Conservation (phyloP, 2,113 vertebrate genomes). For the Panthera uncia region DNA sequence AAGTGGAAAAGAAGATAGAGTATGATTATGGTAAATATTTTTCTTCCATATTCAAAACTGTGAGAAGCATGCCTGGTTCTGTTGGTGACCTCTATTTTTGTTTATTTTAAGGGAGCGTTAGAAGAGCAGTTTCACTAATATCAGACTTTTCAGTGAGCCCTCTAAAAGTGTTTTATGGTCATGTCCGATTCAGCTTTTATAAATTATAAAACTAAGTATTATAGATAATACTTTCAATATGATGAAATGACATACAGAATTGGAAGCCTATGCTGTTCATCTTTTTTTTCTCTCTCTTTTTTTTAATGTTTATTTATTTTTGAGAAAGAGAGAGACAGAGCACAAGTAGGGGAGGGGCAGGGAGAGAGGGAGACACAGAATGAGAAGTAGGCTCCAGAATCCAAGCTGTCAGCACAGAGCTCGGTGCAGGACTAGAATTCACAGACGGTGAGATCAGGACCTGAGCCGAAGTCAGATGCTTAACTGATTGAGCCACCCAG, state of each 20-base stretch:
- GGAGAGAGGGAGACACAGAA: too few relatives aligned
- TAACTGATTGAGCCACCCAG: too few relatives aligned
- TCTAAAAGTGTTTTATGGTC: slow-evolving; percentile 6
- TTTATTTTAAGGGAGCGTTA: slow-evolving; percentile 33
- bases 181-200: slow-evolving; percentile 24
- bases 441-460: too few relatives aligned
- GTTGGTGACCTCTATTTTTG: background rate
- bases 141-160: background rate
- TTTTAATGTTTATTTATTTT: too few relatives aligned
- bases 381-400: too few relatives aligned
- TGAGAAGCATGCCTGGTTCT: background rate
- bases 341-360: too few relatives aligned
- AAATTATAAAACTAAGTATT: slow-evolving; percentile 31
- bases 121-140: slow-evolving; percentile 10
- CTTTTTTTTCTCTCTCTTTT: too few relatives aligned
- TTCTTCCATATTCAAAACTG: background rate
- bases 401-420: too few relatives aligned
- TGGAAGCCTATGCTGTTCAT: background rate
- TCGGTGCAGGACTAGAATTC: too few relatives aligned
- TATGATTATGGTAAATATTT: slow-evolving; percentile 17
- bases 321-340: too few relatives aligned
- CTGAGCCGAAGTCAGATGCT: too few relatives aligned
- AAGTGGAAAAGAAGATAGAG: background rate
- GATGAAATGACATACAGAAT: background rate
- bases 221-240: slow-evolving; percentile 36